Evolutionary conservation across 1,140 invertebrate species (phyloP), one percentile per base, ranked within the genome.

Genomic region (Matsumurasca onukii): DNA sequence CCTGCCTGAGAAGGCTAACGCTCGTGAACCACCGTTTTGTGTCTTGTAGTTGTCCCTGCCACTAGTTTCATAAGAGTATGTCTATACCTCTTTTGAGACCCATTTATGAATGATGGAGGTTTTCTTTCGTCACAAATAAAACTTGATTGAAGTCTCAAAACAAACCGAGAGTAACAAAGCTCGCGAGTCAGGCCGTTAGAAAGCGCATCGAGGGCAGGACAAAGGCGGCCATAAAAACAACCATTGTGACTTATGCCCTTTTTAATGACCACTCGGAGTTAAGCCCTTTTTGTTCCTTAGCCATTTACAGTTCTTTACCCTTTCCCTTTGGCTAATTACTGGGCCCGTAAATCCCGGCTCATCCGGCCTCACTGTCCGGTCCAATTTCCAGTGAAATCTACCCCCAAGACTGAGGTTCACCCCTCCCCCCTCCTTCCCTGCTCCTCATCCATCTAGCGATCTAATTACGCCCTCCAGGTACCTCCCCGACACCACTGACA

Each of bases 221-320:
- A 59, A 59, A 59, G 55, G 15, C 12, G 55, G 55, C 55, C 25
- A 59, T 59, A 29, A 59, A 59, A 59, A 59, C 55, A 59, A 59
- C 9, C 55, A 59, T 59, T 59, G 22, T 59, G 22, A 59, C 55
- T 59, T 59, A 59, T 59, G 55, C 13, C 55, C 55, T 59, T 59
- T 59, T 59, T 59, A 59, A 59, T 59, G 55, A 59, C 55, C 55
- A 59, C 55, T 59, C 55, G 30, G 30, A 59, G 24, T 27, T 27
- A 59, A 59, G 55, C 25, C 9, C 13, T 59, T 59, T 59, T 59
- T 59, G 55, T 59, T 59, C 24, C 55, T 59, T 59, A 17, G 25
- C 55, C 55, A 24, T 59, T 59, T 12, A 59, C 55, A 29, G 55
- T 59, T 59, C 25, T 59, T 59, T 27, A 9, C 25, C 25, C 55